Conservation (phyloP, 2,888 invertebrate species). For the Tiliacea aurago region DNA sequence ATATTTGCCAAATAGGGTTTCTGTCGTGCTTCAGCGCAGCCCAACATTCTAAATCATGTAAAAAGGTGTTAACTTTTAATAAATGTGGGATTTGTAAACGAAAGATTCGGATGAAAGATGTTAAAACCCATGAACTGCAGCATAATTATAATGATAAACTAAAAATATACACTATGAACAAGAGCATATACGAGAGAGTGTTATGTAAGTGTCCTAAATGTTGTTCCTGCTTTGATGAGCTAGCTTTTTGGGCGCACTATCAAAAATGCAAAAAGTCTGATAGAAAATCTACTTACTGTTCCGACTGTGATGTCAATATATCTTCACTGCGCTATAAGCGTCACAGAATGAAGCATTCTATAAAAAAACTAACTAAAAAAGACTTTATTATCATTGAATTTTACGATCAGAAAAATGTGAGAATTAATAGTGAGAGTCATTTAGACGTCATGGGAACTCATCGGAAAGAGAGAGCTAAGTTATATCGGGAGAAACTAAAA, state of each 20-base stretch:
- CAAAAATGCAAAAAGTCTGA: constrained; percentile 50
- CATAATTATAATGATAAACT: constrained; percentile 69
- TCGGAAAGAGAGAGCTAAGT: neutral
- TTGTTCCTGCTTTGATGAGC: constrained; percentile 69
- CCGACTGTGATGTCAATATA: constrained; percentile 64
- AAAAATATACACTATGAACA: constrained; percentile 65
- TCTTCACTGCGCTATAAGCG: neutral
- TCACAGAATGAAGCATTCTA: constrained; percentile 61
- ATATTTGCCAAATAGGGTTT: constrained; percentile 68
- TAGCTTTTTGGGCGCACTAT: constrained; percentile 65
- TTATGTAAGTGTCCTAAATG: constrained; percentile 74
- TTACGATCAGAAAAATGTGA: constrained; percentile 8
- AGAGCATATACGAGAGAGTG: constrained; percentile 61
- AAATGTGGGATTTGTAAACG: constrained; percentile 69
- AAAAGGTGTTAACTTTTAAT: constrained; percentile 2
- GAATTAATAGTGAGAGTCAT: accelerated
- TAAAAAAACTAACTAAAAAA: constrained; percentile 49
- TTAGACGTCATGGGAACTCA: accelerated
- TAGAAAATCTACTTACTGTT: constrained; percentile 54
- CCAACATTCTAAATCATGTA: constrained; percentile 55
- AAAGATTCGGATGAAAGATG: constrained; percentile 64
- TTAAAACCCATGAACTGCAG: constrained; percentile 67
- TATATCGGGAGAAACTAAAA: neutral
- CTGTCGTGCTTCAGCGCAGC: constrained; percentile 55
- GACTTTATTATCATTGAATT: constrained; percentile 60